Evolutionary conservation across 2,888 invertebrate genomes (phyloP), one percentile per base, ranked within the genome.

Genomic region (Drosophila algonquin): DNA sequence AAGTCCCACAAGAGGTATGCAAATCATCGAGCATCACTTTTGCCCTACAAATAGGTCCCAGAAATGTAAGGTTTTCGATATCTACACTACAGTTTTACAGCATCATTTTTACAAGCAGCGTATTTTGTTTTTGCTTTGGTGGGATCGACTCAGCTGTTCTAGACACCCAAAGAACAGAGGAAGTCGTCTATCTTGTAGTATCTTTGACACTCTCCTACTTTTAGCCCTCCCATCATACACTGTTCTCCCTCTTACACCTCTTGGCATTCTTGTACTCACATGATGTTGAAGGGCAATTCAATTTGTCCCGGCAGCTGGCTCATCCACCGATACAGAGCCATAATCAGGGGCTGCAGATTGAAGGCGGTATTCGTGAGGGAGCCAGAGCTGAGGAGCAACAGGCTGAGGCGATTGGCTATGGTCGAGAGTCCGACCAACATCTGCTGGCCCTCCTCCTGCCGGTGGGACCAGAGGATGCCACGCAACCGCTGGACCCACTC

Each of bases 251-350:
- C 14, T 40, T 40, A 1, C 4, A 6, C 2, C 40, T 14, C 40
- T 7, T 7, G 0, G 1, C 40, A 12, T 12, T 14, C 6, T 7
- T 51, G 24, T 24, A 89, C 91, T 90, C 73, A 92, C 92, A 78
- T 64, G 58, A 89, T 80, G 40, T 88, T 89, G 44, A 91, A 92
- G 10, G 91, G 92, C 51, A 92, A 56, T 6, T 77, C 78, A 14
- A 84, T 53, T 2, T 76, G 65, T 0, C 82, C 64, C 0, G 90
- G 87, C 48, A 81, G 48, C 3, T 81, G 76, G 1, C 63, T 56
- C 44, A 73, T 63, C 48, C 79, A 73, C 7, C 79, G 83, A 40
- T 87, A 77, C 1, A 79, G 24, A 35, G 87, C 88, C 62, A 67
- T 76, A 8, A 88, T 62, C 47, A 92, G 56, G 0, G 92, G 92